These are phyloP conservation scores for Folsomia manolachei DNA, from an alignment of 2,888 invertebrate genomes.

Conservation along the genomic window DNA sequence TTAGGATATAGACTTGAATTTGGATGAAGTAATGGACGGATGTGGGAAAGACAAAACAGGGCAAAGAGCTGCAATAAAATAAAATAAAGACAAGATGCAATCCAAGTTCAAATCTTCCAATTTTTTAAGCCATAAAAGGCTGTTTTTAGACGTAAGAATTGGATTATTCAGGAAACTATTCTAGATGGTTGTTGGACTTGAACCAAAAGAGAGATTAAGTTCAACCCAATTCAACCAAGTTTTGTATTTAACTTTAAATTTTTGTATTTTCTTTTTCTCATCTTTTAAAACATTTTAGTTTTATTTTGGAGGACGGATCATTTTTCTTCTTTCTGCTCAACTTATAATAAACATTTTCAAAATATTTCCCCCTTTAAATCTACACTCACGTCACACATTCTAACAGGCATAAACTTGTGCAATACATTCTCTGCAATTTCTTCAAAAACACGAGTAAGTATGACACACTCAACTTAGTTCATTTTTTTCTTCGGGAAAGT, in stretches of 20 bases:
- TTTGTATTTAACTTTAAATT: neutral
- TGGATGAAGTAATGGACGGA: too few species aligned
- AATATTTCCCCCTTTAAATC: neutral
- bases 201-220: neutral
- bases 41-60: neutral
- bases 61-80: neutral
- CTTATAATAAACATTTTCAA: constrained; percentile 18
- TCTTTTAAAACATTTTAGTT: neutral
- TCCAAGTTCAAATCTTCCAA: neutral
- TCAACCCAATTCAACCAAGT: neutral
- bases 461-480: too few species aligned
- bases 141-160: too few species aligned
- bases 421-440: too few species aligned
- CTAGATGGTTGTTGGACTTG: too few species aligned
- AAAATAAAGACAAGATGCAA: neutral
- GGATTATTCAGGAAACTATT: too few species aligned
- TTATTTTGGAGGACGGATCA: neutral
- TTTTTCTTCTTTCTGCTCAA: constrained; percentile 9
- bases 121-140: neutral
- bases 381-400: too few species aligned
- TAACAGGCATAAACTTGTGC: too few species aligned
- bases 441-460: too few species aligned
- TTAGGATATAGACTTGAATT: too few species aligned
- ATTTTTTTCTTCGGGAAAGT: too few species aligned
- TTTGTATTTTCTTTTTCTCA: neutral